Conservation (phyloP, 2,797 vertebrate species). For the Lerista edwardsae region DNA sequence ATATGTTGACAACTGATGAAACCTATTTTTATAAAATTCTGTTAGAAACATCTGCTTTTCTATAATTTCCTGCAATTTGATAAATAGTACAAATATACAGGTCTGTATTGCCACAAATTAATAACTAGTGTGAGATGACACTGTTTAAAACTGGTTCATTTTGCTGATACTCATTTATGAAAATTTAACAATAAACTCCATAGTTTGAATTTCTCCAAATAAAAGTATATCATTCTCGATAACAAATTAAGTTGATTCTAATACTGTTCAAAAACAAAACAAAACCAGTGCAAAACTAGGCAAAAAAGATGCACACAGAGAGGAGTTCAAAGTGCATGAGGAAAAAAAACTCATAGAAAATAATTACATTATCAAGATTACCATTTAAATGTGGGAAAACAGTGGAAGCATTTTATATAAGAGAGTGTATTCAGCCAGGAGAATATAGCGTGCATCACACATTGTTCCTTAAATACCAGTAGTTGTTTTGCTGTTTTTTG, state of each 20-base stretch:
- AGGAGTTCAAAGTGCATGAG: conserved; percentile 9
- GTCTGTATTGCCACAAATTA: not conserved
- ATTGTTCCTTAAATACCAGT: conserved; percentile 3
- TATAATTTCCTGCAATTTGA: not conserved
- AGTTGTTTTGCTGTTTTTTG: not conserved
- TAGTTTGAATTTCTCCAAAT: not conserved
- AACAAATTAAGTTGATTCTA: not conserved
- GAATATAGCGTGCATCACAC: not conserved
- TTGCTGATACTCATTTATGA: not conserved
- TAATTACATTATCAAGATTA: not conserved
- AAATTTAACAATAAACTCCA: conserved; percentile 3
- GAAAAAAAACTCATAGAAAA: not conserved
- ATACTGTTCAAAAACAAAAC: not conserved
- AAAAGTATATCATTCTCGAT: conserved; percentile 22
- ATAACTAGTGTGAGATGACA: conserved; percentile 12
- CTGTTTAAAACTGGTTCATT: not conserved
- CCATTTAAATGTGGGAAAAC: not conserved
- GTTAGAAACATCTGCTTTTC: not conserved
- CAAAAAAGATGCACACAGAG: not conserved
- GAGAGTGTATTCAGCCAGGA: not conserved
- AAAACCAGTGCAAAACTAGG: conserved; percentile 4
- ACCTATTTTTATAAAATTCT: not conserved
- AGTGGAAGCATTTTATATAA: conserved; percentile 2
- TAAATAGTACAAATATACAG: conserved; percentile 1
- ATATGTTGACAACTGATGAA: not conserved